Conservation (phyloP, 2,888 invertebrate species). For the Julus scanicus region DNA sequence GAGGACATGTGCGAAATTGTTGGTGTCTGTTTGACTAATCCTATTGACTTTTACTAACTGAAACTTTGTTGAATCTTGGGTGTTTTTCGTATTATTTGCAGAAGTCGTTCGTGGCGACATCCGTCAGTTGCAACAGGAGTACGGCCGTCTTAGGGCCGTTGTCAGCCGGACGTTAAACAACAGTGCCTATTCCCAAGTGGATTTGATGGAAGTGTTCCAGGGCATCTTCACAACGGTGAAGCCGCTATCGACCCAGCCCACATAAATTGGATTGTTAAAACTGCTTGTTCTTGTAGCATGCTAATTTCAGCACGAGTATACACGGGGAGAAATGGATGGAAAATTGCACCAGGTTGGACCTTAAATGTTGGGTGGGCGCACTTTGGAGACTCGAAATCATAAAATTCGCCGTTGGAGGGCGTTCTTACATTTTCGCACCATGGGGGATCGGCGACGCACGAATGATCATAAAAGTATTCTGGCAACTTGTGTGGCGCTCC, state of each 20-base stretch:
- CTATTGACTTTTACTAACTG: too few species aligned
- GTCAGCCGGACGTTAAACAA: conserved; percentile 29
- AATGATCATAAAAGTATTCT: conserved; percentile 18
- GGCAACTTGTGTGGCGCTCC: conserved; percentile 46
- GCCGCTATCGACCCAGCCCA: neutral
- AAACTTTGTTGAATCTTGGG: too few species aligned
- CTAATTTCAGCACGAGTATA: conserved; percentile 11
- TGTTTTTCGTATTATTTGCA: neutral
- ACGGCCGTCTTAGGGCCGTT: conserved; percentile 27
- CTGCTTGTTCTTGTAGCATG: neutral
- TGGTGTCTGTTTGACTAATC: too few species aligned
- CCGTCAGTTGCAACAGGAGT: conserved; percentile 15
- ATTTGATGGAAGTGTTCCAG: conserved; percentile 48
- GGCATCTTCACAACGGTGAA: neutral
- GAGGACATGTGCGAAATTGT: too few species aligned
- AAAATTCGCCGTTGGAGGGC: conserved; percentile 55
- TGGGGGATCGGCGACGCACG: conserved; percentile 51
- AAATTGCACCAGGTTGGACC: conserved; percentile 25
- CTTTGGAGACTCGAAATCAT: conserved; percentile 48
- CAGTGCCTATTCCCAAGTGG: conserved; percentile 53
- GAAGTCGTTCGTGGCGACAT: conserved; percentile 37
- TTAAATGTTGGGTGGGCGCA: conserved; percentile 49
- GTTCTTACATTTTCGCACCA: conserved; percentile 49
- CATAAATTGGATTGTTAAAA: conserved; percentile 9
- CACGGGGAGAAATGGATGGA: conserved; percentile 39